Evolutionary conservation across 1,140 invertebrate species (phyloP).

Genomic region (Drosophila mauritiana): DNA sequence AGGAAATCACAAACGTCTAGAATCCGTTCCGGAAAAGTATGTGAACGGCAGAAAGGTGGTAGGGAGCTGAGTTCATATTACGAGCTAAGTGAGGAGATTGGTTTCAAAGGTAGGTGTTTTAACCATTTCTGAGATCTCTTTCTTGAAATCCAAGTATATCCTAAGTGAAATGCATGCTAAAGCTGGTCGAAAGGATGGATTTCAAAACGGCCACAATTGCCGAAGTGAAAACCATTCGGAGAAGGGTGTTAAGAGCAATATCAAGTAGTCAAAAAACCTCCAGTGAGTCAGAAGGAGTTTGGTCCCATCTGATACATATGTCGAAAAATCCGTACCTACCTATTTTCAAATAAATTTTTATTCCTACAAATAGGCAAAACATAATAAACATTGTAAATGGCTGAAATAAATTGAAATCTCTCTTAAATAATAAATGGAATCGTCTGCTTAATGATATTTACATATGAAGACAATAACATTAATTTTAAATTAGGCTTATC

Average conservation of each 20-base stretch:
- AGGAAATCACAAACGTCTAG: not conserved
- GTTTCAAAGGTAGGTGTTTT: not conserved
- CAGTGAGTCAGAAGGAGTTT: not conserved
- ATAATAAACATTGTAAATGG: too few relatives aligned
- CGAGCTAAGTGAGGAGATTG: not conserved
- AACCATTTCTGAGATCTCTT: not conserved
- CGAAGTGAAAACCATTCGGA: conserved; percentile 27
- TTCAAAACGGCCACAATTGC: conserved; percentile 1
- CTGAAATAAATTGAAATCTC: too few relatives aligned
- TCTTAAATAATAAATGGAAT: too few relatives aligned
- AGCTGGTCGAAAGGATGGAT: conserved; percentile 10
- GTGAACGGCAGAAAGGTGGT: not conserved
- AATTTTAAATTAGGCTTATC: conserved; percentile 1
- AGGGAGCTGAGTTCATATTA: not conserved
- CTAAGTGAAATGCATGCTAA: conserved; percentile 35
- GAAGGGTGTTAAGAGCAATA: conserved; percentile 14
- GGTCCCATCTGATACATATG: not conserved
- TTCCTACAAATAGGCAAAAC: too few relatives aligned
- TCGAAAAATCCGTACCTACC: conserved; percentile 21
- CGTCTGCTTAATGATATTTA: too few relatives aligned
- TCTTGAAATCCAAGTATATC: not conserved
- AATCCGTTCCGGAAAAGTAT: not conserved
- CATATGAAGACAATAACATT: not conserved
- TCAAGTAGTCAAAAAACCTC: not conserved
- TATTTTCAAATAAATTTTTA: too few relatives aligned